Evolutionary conservation across 2,113 vertebrate species (phyloP).

Genomic region (Nothocercus nigrocapillus): DNA sequence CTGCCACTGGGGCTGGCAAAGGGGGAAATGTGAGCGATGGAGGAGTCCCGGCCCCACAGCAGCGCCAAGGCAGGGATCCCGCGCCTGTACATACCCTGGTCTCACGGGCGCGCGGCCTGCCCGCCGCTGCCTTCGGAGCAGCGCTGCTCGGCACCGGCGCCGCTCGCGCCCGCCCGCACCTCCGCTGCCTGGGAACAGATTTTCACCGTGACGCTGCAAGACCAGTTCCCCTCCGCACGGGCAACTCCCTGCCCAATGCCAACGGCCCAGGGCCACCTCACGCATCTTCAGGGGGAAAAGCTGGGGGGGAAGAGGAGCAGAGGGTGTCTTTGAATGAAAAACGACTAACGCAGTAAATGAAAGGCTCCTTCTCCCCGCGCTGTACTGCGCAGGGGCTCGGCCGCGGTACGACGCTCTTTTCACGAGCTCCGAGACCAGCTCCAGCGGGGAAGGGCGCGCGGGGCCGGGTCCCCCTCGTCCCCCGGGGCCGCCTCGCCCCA

Average conservation of each 20-base stretch:
- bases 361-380: neutral
- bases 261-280: neutral
- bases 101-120: rapidly evolving
- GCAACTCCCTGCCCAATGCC: neutral
- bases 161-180: neutral
- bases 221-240: neutral
- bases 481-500: too few species aligned
- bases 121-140: neutral
- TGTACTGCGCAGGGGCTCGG: neutral
- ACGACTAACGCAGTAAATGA: too few species aligned
- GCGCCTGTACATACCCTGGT: neutral
- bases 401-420: neutral
- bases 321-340: neutral
- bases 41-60: rapidly evolving
- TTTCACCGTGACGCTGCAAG: neutral
- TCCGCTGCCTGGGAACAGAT: rapidly evolving
- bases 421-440: too few species aligned
- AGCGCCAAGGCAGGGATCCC: neutral
- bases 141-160: rapidly evolving
- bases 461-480: too few species aligned
- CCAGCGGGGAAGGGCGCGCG: too few species aligned
- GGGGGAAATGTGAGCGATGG: rapidly evolving
- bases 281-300: neutral
- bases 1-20: rapidly evolving
- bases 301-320: rapidly evolving